phyloP scores from a whole-genome alignment of 2,797 vertebrate genomes.

The Amazonetta brasiliensis region DNA sequence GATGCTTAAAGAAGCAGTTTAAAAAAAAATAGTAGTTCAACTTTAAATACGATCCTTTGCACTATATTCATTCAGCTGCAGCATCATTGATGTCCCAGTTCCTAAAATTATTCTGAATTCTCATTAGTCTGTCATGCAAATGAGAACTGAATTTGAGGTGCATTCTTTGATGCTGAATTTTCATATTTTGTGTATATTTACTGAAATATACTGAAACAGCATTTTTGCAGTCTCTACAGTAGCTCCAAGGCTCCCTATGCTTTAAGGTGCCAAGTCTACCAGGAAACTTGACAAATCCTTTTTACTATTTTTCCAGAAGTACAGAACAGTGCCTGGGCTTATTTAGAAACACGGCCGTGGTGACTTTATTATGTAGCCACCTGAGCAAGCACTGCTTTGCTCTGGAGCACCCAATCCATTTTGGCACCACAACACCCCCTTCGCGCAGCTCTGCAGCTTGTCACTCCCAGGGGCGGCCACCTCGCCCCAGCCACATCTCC shows the following conservation, averaged over 20 bases:
- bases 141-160: conserved; percentile 20
- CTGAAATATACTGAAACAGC: background rate
- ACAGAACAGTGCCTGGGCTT: background rate
- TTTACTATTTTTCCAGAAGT: background rate
- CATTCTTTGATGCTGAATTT: conserved; percentile 49
- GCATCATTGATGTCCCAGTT: conserved; percentile 2
- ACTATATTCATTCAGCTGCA: background rate
- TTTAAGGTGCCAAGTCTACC: background rate
- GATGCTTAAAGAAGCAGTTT: background rate
- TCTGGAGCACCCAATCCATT: background rate
- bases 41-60: background rate
- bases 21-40: background rate
- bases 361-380: background rate
- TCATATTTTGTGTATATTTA: conserved; percentile 35
- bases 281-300: background rate
- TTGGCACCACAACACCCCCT: background rate
- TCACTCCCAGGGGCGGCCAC: background rate
- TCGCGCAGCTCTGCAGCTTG: background rate
- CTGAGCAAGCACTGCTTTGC: background rate
- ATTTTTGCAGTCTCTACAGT: background rate
- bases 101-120: conserved; percentile 43
- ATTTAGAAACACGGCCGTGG: background rate
- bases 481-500: accelerated
- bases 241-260: background rate
- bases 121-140: conserved; percentile 47